Evolutionary conservation across 2,797 vertebrate genomes (phyloP).

Genomic region (Sparus aurata): DNA sequence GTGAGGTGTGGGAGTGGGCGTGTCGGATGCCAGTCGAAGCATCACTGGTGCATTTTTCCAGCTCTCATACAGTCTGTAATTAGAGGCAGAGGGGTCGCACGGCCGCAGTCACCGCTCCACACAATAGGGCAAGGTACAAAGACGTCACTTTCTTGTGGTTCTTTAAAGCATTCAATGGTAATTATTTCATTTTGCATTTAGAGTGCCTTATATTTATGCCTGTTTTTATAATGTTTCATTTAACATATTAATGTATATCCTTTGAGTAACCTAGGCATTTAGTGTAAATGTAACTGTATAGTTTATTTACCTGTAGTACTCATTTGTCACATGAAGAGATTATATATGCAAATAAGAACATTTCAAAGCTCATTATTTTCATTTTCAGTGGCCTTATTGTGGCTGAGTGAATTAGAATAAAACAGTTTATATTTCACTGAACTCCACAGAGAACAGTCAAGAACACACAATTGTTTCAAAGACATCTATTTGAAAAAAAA

Average conservation of each 20-base stretch:
- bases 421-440: slow-evolving; percentile 56
- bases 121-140: slow-evolving; percentile 82
- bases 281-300: slow-evolving; percentile 79
- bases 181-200: slow-evolving; percentile 95
- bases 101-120: slow-evolving; percentile 64
- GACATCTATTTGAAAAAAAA: slow-evolving; percentile 6
- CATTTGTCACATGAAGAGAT: slow-evolving; percentile 84
- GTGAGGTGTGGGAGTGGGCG: slow-evolving; percentile 54
- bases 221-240: slow-evolving; percentile 91
- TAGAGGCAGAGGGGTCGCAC: slow-evolving; percentile 58
- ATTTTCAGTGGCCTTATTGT: slow-evolving; percentile 86
- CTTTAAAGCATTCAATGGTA: slow-evolving; percentile 61
- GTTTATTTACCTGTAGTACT: slow-evolving; percentile 81
- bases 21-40: slow-evolving; percentile 60
- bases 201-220: slow-evolving; percentile 99
- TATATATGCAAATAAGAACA: slow-evolving; percentile 90
- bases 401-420: slow-evolving; percentile 78
- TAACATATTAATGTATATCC: slow-evolving; percentile 81
- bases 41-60: slow-evolving; percentile 59
- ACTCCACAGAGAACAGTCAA: slow-evolving; percentile 48
- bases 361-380: slow-evolving; percentile 80
- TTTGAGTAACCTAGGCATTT: slow-evolving; percentile 82
- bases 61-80: slow-evolving; percentile 58
- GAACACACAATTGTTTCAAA: slow-evolving; percentile 29
- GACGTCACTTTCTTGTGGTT: slow-evolving; percentile 75